Base-by-base conservation (phyloP, 2,888 invertebrate species). In the Altica lythri region DNA sequence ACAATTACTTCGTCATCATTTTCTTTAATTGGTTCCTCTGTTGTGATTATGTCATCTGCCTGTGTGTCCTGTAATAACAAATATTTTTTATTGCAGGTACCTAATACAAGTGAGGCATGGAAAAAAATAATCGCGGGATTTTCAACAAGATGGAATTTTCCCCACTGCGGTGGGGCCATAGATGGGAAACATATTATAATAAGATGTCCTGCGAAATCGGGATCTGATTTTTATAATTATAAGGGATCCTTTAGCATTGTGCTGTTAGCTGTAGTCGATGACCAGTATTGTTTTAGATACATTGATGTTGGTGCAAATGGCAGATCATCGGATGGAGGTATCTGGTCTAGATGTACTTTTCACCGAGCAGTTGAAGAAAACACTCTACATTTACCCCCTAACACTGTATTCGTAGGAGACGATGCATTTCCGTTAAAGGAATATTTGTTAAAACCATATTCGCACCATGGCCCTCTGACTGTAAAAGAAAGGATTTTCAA, bases 271-370 rank as follows among this genome's bases (percentile, higher is more conserved):
- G 42, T 73, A 44, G 73, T 70, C n/a, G 73, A 76, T 63, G 72
- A 71, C 12, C 59, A 75, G 47, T 75, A 72, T 52, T 67, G 68
- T 5, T 72, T 72, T 61, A 52, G 66, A n/a, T 68, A 60, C 57
- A 66, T 72, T 6, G 67, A 70, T 59, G 62, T 68, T 22, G 71
- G 72, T 4, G 57, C 62, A 17, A 66, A 68, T 55, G 68, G 72
- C 13, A 32, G 66, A 55, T 61, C 68, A 42, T 67, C 63, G 16
- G 71, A 74, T 57, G 66, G 69, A 25, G 70, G 67, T n/a, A 58
- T 68, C 18, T 69, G 68, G 10, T 30, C 55, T 38, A 59, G 59
- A 29, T 43, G 47, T 2, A 25, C 34, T 18, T 50, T 53, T n/a
- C 4, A 46, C 8, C 13, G 46, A 8, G 34, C 34, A 13, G n/a